Conservation (phyloP, 2,797 vertebrate genomes). For the Phylloscopus collybita region DNA sequence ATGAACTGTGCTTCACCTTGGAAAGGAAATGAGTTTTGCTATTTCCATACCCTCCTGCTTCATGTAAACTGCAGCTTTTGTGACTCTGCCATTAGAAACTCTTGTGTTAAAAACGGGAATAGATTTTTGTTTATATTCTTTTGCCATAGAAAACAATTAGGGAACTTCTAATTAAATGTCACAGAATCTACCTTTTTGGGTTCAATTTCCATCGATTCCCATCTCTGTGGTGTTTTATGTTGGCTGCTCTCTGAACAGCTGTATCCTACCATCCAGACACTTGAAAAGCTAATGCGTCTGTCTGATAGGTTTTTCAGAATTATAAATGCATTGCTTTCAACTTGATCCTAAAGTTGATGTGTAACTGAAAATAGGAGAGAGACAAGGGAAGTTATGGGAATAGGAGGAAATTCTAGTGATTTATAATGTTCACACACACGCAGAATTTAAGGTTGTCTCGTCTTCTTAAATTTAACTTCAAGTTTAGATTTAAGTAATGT, state of each 20-base stretch:
- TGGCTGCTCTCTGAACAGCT: conserved; percentile 8
- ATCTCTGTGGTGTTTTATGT: not conserved
- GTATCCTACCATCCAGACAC: not conserved
- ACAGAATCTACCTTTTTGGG: not conserved
- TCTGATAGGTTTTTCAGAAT: not conserved
- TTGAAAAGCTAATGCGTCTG: not conserved
- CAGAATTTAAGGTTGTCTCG: not conserved
- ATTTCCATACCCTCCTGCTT: conserved; percentile 41
- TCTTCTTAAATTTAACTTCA: not conserved
- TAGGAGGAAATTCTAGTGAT: not conserved
- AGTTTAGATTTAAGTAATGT: not conserved
- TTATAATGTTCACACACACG: not conserved
- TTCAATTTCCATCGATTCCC: not conserved
- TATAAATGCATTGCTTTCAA: not conserved
- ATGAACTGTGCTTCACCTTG: conserved; percentile 65
- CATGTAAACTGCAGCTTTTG: conserved; percentile 18
- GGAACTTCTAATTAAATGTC: conserved; percentile 2
- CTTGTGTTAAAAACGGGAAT: conserved; percentile 1
- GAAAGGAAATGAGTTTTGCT: conserved; percentile 52
- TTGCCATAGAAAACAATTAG: conserved; percentile 25
- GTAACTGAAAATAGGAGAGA: not conserved
- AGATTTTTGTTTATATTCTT: conserved; percentile 28
- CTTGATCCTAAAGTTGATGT: not conserved
- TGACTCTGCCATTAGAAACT: not conserved
- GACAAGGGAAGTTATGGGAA: not conserved